Base-by-base conservation (phyloP, 2,113 vertebrate genomes). In the Turdus rufiventris region DNA sequence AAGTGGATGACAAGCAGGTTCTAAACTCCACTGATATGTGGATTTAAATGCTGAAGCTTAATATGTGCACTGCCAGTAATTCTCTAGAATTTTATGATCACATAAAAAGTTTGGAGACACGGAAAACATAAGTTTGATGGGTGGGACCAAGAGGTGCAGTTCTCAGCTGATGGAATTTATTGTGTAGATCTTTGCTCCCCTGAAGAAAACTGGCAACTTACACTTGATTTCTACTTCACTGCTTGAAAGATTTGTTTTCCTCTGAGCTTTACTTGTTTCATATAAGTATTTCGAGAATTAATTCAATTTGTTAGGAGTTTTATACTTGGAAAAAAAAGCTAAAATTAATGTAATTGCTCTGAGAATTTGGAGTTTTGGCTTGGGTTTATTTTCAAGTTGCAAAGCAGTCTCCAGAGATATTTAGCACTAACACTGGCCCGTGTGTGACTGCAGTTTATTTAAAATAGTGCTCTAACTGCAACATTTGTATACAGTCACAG, bases 291-390 rank as follows among this genome's bases (percentile, higher is more conserved):
- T 91, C 67, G 45, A 38, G 53, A 91, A 93, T 68, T 5, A 89
- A 79, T 88, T 88, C 28, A 85, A 53, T 76, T 36, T 88, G 25
- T 68, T 93, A 33, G 17, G 43, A 91, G 48, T 75, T 85, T 75
- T 72, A 34, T 12, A 76, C 42, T 72, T 79, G 23, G 38, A 38
- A 79, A 89, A 79, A 73, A 95, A 88, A 89, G 8, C 13, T 62
- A 65, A 96, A 93, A 88, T 66, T 31, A 89, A 93, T 9, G 58
- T 68, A 93, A 85, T 96, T 94, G 66, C 33, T 93, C 33, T 76
- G 85, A 91, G 88, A 93, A 67, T 84, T 67, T 87, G 53, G 13
- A 14, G 0, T 11, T 94, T 88, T 85, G 45, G 31, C 33, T 90
- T 58, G 20, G 14, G 9, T 79, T 85, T 88, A 61, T 85, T 58